These are phyloP conservation scores for Hydroisotoma schaefferi DNA, from an alignment of 2,888 invertebrate genomes.

Conservation along the genomic window DNA sequence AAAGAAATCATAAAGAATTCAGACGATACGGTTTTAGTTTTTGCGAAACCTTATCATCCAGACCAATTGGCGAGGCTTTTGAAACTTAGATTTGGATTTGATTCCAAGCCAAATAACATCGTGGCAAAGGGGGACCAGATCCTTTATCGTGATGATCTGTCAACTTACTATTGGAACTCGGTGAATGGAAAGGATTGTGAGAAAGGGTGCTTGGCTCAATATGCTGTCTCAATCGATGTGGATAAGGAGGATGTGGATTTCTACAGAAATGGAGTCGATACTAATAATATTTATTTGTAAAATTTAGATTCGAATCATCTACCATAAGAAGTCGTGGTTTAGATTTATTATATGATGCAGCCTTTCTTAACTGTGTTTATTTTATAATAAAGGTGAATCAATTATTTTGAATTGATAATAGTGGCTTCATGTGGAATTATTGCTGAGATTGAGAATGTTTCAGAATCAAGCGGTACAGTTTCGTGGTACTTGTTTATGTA, in stretches of 20 bases:
- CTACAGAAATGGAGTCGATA: too few species aligned
- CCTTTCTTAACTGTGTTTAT: too few species aligned
- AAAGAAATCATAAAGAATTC: conserved; percentile 26
- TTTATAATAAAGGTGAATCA: too few species aligned
- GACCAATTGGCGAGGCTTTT: conserved; percentile 27
- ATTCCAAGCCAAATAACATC: conserved; percentile 18
- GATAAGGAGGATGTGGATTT: conserved; percentile 15
- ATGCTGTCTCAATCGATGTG: conserved; percentile 28
- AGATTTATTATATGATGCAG: too few species aligned
- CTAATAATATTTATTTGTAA: too few species aligned
- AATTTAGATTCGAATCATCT: too few species aligned
- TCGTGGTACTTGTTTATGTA: too few species aligned
- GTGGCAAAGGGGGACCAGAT: conserved; percentile 12
- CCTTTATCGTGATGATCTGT: conserved; percentile 29
- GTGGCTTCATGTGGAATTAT: too few species aligned
- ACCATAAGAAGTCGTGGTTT: too few species aligned
- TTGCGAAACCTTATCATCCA: conserved; percentile 33
- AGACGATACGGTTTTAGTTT: conserved; percentile 25
- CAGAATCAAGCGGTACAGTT: too few species aligned
- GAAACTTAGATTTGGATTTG: conserved; percentile 34
- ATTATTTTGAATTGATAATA: too few species aligned
- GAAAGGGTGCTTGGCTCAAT: conserved; percentile 31
- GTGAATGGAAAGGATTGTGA: conserved; percentile 32
- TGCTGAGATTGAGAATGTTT: too few species aligned
- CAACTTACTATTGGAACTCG: conserved; percentile 34